phyloP scores from a whole-genome alignment of 92 coral and sea anemone species.

The Virgularia gustaviana region DNA sequence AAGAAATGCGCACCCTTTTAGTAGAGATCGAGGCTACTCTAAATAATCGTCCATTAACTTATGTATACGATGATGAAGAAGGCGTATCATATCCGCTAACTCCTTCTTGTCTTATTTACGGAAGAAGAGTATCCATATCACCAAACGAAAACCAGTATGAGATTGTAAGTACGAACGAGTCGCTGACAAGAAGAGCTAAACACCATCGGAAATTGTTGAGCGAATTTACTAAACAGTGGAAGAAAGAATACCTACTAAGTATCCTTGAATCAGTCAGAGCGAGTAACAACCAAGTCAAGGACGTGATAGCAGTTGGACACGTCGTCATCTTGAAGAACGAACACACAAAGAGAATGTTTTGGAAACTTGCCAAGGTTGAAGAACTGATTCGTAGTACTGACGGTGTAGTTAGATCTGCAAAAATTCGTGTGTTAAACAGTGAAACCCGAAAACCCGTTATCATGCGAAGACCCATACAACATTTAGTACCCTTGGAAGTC shows the following conservation, averaged over 20 bases:
- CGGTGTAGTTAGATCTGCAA: constrained; percentile 12
- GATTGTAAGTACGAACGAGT: constrained; percentile 20
- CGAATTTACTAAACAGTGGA: not conserved
- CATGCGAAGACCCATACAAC: constrained; percentile 18
- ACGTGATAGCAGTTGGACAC: constrained; percentile 1
- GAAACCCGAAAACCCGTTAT: not conserved
- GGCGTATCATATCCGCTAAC: constrained; percentile 1
- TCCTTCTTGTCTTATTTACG: constrained; percentile 4
- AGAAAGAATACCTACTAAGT: constrained; percentile 6
- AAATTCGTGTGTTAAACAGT: constrained; percentile 14
- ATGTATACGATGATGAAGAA: constrained; percentile 14
- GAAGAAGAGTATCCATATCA: not conserved
- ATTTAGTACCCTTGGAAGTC: constrained; percentile 13
- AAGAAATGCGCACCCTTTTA: not conserved
- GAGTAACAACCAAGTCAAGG: not conserved
- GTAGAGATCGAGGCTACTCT: constrained; percentile 9
- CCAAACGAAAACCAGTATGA: constrained; percentile 21
- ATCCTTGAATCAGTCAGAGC: not conserved
- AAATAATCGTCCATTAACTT: constrained; percentile 15
- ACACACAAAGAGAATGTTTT: not conserved
- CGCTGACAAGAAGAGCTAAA: constrained; percentile 4
- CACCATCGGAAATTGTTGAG: not conserved
- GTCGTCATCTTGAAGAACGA: constrained; percentile 25
- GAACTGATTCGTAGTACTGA: constrained; percentile 7
- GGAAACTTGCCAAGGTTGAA: constrained; percentile 23